Evolutionary conservation across 2,888 invertebrate species (phyloP), one percentile per base, ranked within the genome.

Genomic region (Erpobdella octoculata): DNA sequence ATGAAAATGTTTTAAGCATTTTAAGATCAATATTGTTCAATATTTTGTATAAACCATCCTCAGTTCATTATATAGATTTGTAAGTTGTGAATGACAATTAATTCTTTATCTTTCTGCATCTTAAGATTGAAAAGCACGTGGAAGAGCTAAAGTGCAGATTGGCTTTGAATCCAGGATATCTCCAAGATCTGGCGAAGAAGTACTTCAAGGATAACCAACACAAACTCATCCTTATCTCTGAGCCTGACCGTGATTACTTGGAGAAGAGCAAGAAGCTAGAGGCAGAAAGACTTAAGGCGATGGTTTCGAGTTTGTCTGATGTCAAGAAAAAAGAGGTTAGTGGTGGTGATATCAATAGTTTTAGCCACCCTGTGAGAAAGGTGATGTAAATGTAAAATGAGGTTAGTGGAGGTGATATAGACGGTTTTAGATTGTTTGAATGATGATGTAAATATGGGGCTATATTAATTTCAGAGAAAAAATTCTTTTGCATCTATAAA

Each of bases 151-250:
- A 79, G 72, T 71, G 78, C 35, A 85, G 88, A 73, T 80, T 93
- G 2, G 78, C 82, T 48, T 84, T 86, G 35, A 87, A 93, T 80
- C 89, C 89, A 0, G 83, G 84, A 6, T 92, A 80, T 73, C 77
- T 86, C 35, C 83, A 86, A 88, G 80, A 85, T 41, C 82, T 84
- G 69, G 88, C 93, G 0, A 87, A 89, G 75, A 87, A 89, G 78
- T 90, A 91, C 83, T 89, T 94, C 74, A 87, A 88, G 81, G 84
- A 88, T 12, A 95, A 95, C 81, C 86, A 85, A 4, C 95, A 95
- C 80, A 87, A 88, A 75, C 84, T 94, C n/a, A 87, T 89, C 0
- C 85, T 93, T 79, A 90, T 90, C 0, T 93, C 95, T 93, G 87
- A 88, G 12, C 92, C 94, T 0, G 89, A 91, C 80, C 87, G 88